Percentiles rank a stretch among this genome's conserved stretches.
Conservation (phyloP, 2,888 invertebrate genomes). For the Panopea generosa region DNA sequence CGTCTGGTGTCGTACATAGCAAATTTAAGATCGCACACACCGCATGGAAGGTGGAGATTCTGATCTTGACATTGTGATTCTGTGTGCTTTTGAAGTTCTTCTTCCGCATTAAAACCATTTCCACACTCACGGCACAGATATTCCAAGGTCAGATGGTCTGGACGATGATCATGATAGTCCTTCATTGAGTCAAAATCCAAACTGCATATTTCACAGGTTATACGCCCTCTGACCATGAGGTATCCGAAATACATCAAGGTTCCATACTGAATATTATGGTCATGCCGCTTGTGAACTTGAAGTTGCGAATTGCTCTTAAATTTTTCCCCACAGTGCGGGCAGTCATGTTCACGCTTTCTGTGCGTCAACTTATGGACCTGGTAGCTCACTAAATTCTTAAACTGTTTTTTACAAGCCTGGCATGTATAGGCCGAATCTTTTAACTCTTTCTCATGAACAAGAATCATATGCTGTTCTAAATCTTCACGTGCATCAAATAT, state of each 20-base stretch:
- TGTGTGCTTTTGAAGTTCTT: constrained; percentile 33
- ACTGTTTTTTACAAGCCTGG: constrained; percentile 46
- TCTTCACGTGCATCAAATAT: constrained; percentile 38
- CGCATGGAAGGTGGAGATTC: constrained; percentile 46
- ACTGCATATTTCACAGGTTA: constrained; percentile 56
- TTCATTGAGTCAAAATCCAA: constrained; percentile 50
- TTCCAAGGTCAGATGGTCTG: constrained; percentile 41
- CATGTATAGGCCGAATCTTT: constrained; percentile 50
- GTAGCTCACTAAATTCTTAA: constrained; percentile 49
- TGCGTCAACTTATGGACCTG: constrained; percentile 58
- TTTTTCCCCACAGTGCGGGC: constrained; percentile 44
- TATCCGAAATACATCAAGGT: constrained; percentile 57
- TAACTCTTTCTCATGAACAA: constrained; percentile 37
- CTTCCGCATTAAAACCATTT: constrained; percentile 43
- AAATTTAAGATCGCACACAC: constrained; percentile 42
- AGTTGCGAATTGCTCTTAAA: constrained; percentile 47
- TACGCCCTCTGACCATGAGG: constrained; percentile 37
- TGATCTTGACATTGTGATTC: constrained; percentile 31
- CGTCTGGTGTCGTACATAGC: constrained; percentile 46
- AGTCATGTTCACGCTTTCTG: constrained; percentile 48
- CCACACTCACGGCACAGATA: constrained; percentile 46
- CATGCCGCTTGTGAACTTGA: constrained; percentile 45
- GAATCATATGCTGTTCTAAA: constrained; percentile 44
- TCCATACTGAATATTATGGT: constrained; percentile 54
- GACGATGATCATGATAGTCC: constrained; percentile 49